Percentiles rank a stretch among this genome's conserved stretches.
These are phyloP conservation scores for Hemibagrus wyckioides DNA, from an alignment of 2,113 vertebrate genomes.

Conservation along the genomic window DNA sequence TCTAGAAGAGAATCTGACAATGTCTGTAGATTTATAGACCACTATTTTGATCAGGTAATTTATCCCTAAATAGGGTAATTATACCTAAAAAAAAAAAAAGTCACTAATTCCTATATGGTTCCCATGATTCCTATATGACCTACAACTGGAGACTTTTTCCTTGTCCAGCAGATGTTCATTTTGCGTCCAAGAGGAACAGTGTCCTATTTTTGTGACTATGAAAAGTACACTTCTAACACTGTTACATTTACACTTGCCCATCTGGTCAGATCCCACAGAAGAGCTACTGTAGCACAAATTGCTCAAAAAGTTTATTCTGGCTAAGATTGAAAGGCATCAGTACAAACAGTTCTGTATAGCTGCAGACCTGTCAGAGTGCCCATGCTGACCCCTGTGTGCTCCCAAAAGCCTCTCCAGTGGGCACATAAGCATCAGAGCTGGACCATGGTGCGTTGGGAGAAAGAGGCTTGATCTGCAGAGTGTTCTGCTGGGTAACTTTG, in stretches of 20 bases:
- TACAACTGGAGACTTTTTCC: not conserved
- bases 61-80: not conserved
- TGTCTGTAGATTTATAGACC: not conserved
- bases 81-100: not conserved
- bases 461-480: no score
- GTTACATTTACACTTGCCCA: not conserved
- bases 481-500: no score
- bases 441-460: no score
- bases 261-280: no score
- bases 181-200: conserved; percentile 9
- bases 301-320: no score
- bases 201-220: conserved; percentile 5
- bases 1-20: not conserved
- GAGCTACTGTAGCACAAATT: no score
- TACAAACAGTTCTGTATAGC: no score
- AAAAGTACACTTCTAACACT: not conserved
- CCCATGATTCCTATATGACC: not conserved
- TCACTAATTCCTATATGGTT: not conserved
- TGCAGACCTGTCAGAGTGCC: no score
- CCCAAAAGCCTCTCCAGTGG: no score
- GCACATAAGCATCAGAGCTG: no score
- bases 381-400: no score
- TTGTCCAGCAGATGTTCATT: conserved; percentile 1
- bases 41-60: not conserved
- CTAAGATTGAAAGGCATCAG: no score